Evolutionary conservation across 92 coral and sea anemone species (phyloP), one percentile per base, ranked within the genome.

Genomic region (Porites divaricata): DNA sequence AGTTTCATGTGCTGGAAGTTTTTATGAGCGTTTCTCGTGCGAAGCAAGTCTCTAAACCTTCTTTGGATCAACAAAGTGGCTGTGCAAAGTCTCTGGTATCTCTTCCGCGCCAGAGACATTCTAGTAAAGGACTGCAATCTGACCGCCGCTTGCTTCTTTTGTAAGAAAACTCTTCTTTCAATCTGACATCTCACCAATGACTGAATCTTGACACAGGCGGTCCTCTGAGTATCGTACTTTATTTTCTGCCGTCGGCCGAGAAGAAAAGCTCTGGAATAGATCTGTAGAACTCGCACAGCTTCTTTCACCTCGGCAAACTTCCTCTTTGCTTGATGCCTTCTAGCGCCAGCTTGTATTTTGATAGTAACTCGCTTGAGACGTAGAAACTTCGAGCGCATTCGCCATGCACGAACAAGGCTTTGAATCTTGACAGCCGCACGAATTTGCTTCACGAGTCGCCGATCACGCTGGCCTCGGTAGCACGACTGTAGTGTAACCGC

Each of bases 131-230:
- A 72, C 76, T 96, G 99, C 52, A 94, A 77, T 78, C 21, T 89
- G 15, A 88, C 64, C 22, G 84, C 73, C 12, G 99, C 94, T 15
- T 41, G 61, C 63, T 84, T 92, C 80, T 72, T 19, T 72, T 17
- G 63, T 28, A 65, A 67, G 48, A 85, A 90, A 16, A 23, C 63
- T 20, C 84, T 85, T 76, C 89, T 86, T 57, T 79, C 72, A 5
- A 78, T 17, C 74, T 84, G 72, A 45, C 90, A 85, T 63, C 95
- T 83, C 80, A 85, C 54, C 12, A 53, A 50, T 9, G 95, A 70
- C 68, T 96, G 99, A 58, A 96, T 73, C 75, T 81, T 90, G 78
- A 94, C 75, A 26, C 91, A 85, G 61, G 93, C 89, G 23, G 80
- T 66, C 71, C 86, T 89, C 41, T 80, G 66, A 51, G 71, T 51